Evolutionary conservation across 1,140 invertebrate genomes (phyloP), one percentile per base, ranked within the genome.

Genomic region (Melanaphis sacchari): DNA sequence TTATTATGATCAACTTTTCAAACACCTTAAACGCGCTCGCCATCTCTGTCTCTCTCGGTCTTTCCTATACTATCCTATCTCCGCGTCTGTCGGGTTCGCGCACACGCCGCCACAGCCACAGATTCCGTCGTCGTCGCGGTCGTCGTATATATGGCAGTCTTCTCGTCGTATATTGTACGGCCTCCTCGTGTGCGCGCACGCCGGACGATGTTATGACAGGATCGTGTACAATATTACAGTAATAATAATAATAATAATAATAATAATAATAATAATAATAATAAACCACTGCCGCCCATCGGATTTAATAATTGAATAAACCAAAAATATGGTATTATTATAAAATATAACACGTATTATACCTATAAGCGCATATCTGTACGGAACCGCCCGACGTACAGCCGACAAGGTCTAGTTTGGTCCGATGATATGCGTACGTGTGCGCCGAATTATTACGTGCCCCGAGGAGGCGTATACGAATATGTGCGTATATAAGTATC

Each of bases 1-100:
- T 92, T 92, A 92, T 92, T 49, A 92, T 82, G 76, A 52, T 92
- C 91, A 92, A 91, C 66, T 91, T 91, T 82, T 92, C 91, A 84
- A 54, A 92, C 91, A 92, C 76, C 76, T 91, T 66, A 91, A 66
- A 81, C 90, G 24, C 36, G 52, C 2, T 38, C 31, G 31, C 76
- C 15, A 36, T 82, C 36, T 18, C 21, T 82, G n/a, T 40, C n/a
- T 36, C 21, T 24, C n/a, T 54, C 36, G 40, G 3, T 90, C 43
- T 24, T 2, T 26, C 54, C 8, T 0, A 7, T 5, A 18, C 11
- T 49, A 15, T n/a, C 3, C 8, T 59, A 43, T 38, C 76, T n/a
- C 21, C 1, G 46, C 87, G 24, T 22, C 52, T 52, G 36, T 11
- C 82, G 82, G 21, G 66, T 76, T 76, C 0, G 66, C 66, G 31